Evolutionary conservation across 2,113 vertebrate species (phyloP).

Genomic region (Balaeniceps rex): DNA sequence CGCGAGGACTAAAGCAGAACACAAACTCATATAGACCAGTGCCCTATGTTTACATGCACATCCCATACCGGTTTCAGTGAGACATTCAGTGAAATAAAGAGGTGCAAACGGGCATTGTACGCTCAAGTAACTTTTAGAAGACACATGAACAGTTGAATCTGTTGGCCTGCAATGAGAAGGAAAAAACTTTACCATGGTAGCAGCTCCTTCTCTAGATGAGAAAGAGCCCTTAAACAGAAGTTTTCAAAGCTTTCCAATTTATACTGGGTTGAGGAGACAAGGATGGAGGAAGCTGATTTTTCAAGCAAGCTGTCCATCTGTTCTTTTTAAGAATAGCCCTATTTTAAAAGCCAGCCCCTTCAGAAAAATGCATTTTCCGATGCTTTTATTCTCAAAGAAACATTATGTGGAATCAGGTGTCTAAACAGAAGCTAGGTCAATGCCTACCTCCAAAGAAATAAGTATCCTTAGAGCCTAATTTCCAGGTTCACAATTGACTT

Average conservation of each 20-base stretch:
- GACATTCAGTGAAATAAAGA: background rate
- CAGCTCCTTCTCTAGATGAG: background rate
- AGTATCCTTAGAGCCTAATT: background rate
- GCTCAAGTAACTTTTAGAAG: background rate
- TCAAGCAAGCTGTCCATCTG: background rate
- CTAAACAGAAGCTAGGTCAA: background rate
- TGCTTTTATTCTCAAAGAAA: background rate
- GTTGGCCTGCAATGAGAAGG: background rate
- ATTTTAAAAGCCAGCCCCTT: background rate
- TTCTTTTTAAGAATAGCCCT: background rate
- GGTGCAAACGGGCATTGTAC: background rate
- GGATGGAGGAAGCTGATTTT: background rate
- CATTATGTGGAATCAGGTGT: background rate
- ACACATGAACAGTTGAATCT: background rate
- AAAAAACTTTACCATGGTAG: background rate
- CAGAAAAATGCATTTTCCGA: background rate
- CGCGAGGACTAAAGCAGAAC: fast-evolving
- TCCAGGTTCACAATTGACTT: background rate
- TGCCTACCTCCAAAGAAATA: background rate
- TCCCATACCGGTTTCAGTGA: background rate
- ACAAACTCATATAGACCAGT: background rate
- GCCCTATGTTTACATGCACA: background rate
- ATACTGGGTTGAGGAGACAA: background rate
- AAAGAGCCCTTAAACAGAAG: background rate
- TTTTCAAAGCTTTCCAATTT: background rate